Base-by-base conservation (phyloP, 2,888 invertebrate species). In the Polia nebulosa region DNA sequence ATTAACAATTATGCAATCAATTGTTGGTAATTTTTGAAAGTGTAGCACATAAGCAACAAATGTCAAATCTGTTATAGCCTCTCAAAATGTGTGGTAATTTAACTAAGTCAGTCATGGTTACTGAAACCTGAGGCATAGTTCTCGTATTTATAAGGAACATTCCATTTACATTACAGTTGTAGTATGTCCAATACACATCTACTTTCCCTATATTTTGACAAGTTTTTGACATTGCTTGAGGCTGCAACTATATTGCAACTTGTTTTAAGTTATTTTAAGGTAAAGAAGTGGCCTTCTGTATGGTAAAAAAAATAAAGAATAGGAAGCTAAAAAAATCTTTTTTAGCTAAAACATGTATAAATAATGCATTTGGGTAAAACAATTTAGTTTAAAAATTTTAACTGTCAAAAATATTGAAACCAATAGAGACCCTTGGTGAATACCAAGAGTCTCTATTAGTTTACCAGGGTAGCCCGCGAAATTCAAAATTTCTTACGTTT, bases 11-110 rank as follows among this genome's bases (percentile, higher is more conserved):
- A 57, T 20, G 45, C 25, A 70, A 67, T 20, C 15, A 57, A 17
- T 13, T 32, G 9, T 72, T 34, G 22, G 6, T 20, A 27, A 41
- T 49, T 11, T 34, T 72, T 22, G 39, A 27, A 71, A 59, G 39
- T 34, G 47, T 27, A 49, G 34, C 25, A 41, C 15, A 15, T 34
- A 36, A 13, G 15, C 41, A 41, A n/a, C 11, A 17, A 62, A 44
- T 29, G 20, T 41, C 22, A 62, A 9, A 9, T 17, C 32, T 29
- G n/a, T 52, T 11, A 41, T 45, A 15, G 27, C 41, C 41, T 29
- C 20, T 34, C 17, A 58, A 27, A 41, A 49, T 11, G 7, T 41
- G 20, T 34, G 17, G 1, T 20, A 17, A 39, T 3, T 56, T 1
- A 11, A 15, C 22, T 25, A 27, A 27, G 25, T 32, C 53, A 44